Conservation (phyloP, 2,888 invertebrate species). For the Vesta saturnalis region DNA sequence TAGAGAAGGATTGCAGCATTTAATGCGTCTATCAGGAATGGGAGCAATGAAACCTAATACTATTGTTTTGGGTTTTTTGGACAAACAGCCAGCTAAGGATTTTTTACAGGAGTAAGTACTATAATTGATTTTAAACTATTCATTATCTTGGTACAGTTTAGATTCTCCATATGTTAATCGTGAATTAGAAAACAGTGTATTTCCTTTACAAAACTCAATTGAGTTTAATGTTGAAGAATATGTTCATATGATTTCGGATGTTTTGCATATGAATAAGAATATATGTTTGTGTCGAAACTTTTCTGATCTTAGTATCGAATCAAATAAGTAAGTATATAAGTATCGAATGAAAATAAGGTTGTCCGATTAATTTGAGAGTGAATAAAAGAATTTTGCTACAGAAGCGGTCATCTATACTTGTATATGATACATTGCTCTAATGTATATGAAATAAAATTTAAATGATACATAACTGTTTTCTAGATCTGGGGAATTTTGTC, state of each 20-base stretch:
- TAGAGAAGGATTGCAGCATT: conserved; percentile 90
- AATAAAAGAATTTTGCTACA: too few species aligned
- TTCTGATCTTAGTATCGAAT: conserved; percentile 79
- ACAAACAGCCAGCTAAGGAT: conserved; percentile 77
- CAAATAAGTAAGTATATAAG: conserved; percentile 69
- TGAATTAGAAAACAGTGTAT: conserved; percentile 66
- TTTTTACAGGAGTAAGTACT: conserved; percentile 75
- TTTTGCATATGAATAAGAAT: conserved; percentile 93
- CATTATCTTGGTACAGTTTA: conserved; percentile 61
- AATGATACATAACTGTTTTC: too few species aligned
- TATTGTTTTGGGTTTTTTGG: conserved; percentile 93
- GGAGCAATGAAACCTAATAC: conserved; percentile 99
- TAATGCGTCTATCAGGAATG: conserved; percentile 90
- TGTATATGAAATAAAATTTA: too few species aligned
- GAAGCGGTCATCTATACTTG: too few species aligned
- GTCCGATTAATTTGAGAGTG: too few species aligned
- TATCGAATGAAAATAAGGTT: not conserved
- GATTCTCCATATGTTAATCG: conserved; percentile 70
- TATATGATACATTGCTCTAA: too few species aligned
- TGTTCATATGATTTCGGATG: conserved; percentile 87
- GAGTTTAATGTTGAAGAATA: conserved; percentile 68
- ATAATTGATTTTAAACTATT: not conserved
- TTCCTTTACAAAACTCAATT: conserved; percentile 64
- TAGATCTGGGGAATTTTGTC: too few species aligned
- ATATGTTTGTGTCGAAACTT: conserved; percentile 94